Base-by-base conservation (phyloP, 2,888 invertebrate genomes). In the Torymus tubicola region DNA sequence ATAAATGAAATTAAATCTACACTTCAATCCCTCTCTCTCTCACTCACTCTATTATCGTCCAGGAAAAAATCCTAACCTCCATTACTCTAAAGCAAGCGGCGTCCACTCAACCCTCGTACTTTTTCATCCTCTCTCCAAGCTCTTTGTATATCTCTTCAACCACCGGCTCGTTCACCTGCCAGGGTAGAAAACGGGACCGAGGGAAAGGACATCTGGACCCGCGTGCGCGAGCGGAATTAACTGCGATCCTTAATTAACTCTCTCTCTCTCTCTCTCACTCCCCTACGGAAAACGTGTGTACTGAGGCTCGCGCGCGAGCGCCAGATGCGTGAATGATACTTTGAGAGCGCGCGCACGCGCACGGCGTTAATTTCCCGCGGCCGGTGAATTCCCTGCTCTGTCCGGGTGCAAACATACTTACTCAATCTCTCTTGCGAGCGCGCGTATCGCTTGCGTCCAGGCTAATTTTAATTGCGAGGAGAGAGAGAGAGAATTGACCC, bases 241-340 rank as follows among this genome's bases (percentile, higher is more conserved):
- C 64, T 63, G 16, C 57, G 42, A 55, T 57, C 64, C 64, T 73
- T 73, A 64, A 50, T 57, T 73, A 73, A 73, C 55, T 63, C 72
- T 53, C 12, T 12, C 57, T 4, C 31, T 31, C 31, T 8, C 4
- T 8, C n/a, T n/a, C n/a, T n/a, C n/a, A n/a, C 3, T 8, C 31
- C 31, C 31, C 31, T 2, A 31, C 24, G 31, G 69, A 55, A 31
- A 31, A 21, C 52, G 21, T 18, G n/a, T 60, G 8, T 14, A 58
- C 58, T 21, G 31, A 18, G 12, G 18, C 31, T 16, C 53, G 31
- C n/a, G 42, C 16, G n/a, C n/a, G n/a, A n/a, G 42, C 65, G 18
- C 13, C 58, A 71, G 60, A 71, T 72, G 53, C 72, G 53, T 63
- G 72, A 63, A 64, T 31, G 73, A 73, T 64, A 73, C 64, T 73